Base-by-base conservation (phyloP, 2,888 invertebrate genomes). In the Serripes groenlandicus region DNA sequence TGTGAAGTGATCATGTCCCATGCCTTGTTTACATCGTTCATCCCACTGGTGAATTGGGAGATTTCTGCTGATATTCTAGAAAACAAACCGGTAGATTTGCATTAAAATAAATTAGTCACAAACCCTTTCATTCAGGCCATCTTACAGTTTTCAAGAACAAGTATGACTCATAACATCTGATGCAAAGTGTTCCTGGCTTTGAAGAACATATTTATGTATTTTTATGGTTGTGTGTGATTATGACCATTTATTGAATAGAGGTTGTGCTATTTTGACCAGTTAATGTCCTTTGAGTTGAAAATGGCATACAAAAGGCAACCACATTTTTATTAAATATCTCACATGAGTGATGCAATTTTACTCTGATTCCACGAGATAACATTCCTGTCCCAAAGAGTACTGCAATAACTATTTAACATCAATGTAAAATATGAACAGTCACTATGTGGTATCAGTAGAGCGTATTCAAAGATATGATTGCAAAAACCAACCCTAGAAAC, bases 51-150 rank as follows among this genome's bases (percentile, higher is more conserved):
- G 62, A 76, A 76, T 34, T 76, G 76, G 7, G 60, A 76, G 23
- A 76, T 76, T 78, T 78, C 78, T n/a, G 64, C 78, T 35, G 78
- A 71, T 64, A 72, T 78, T 54, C 72, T 78, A 28, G 28, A 74
- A 58, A 58, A 58, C 23, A 23, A 15, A 58, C 23, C 15, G 49
- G 21, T 5, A 49, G 49, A 21, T 49, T 15, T 49, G 21, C 49
- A 49, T 21, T 49, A 21, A 49, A 49, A 42, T 42, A 72, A 60
- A 60, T 37, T 35, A 60, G n/a, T 60, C 21, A 49, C 23, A 64
- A 49, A 23, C 23, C 52, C 21, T 64, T 73, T 74, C 23, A 21
- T 64, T 49, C 35, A 42, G 58, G 42, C 64, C 49, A 30, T 49
- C 49, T 62, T 58, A n/a, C n/a, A 23, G 58, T 52, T 23, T 49